Evolutionary conservation across 2,888 invertebrate species (phyloP).

Genomic region (Chirona hameri): DNA sequence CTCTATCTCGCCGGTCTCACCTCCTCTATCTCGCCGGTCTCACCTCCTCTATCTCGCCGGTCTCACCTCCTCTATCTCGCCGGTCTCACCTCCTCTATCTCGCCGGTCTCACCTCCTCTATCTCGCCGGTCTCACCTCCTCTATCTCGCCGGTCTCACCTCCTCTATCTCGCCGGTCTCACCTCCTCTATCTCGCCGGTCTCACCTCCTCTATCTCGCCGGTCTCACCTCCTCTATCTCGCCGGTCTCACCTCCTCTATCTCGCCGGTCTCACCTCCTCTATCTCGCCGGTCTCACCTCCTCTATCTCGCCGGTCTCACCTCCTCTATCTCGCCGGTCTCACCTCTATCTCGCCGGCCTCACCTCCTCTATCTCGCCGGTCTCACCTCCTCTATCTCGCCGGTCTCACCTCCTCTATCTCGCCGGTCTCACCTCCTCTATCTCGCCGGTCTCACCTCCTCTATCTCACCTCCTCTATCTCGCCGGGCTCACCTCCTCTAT

Average conservation of each 20-base stretch:
- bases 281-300: conserved; percentile 41
- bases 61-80: too few species aligned
- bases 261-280: conserved; percentile 37
- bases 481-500: too few species aligned
- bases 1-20: conserved; percentile 40
- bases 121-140: conserved; percentile 38
- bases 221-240: conserved; percentile 40
- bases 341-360: too few species aligned
- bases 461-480: conserved; percentile 40
- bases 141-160: conserved; percentile 40
- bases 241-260: too few species aligned
- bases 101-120: too few species aligned
- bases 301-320: conserved; percentile 34
- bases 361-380: conserved; percentile 41
- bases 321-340: conserved; percentile 41
- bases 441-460: conserved; percentile 39
- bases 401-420: conserved; percentile 40
- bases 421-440: conserved; percentile 40
- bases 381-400: too few species aligned
- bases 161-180: conserved; percentile 32
- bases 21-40: too few species aligned
- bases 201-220: too few species aligned
- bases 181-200: conserved; percentile 41
- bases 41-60: conserved; percentile 40
- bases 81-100: conserved; percentile 39